Evolutionary conservation across 2,888 invertebrate species (phyloP), one percentile per base, ranked within the genome.

Genomic region (Griposia aprilina): DNA sequence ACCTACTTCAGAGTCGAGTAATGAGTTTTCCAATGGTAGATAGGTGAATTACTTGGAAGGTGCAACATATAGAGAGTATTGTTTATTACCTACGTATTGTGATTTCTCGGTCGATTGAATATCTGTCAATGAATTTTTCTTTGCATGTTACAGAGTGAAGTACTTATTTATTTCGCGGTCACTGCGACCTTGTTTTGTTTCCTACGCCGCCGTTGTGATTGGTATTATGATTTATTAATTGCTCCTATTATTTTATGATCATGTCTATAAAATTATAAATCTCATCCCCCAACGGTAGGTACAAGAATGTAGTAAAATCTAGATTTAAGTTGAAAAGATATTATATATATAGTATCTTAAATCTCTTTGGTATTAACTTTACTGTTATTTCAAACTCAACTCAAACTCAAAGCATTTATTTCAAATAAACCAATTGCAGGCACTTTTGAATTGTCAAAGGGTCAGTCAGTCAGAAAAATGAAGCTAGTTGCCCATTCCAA

Each of bases 91-190:
- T 23, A 60, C 45, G 20, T 23, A 80, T 87, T 87, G 82, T 82
- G 41, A 65, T 74, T 80, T 85, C 75, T 78, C 79, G 83, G 26
- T 83, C 75, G 83, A 86, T 83, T 82, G 77, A 36, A 76, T 72
- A 63, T 81, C 69, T 80, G 75, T 73, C 66, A 65, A 77, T 52
- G 59, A 71, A 69, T 78, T 79, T 78, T 81, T 74, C 74, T 76
- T 78, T 48, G 67, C 69, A 78, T 78, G 81, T 76, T 76, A 77
- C 17, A 79, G 72, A 83, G 36, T 78, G 63, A 80, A 71, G 79
- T 68, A 62, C 26, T 52, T 78, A 79, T 82, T 80, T 57, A 80
- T 82, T 85, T 85, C 83, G 65, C 77, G 85, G 81, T 69, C 83
- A 78, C 41, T 70, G 50, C 63, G 55, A 55, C 76, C 78, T 85